Percentiles rank a stretch among this genome's conserved stretches.
phyloP scores from a whole-genome alignment of 92 coral and sea anemone species.

The Epizoanthus rinbou region DNA sequence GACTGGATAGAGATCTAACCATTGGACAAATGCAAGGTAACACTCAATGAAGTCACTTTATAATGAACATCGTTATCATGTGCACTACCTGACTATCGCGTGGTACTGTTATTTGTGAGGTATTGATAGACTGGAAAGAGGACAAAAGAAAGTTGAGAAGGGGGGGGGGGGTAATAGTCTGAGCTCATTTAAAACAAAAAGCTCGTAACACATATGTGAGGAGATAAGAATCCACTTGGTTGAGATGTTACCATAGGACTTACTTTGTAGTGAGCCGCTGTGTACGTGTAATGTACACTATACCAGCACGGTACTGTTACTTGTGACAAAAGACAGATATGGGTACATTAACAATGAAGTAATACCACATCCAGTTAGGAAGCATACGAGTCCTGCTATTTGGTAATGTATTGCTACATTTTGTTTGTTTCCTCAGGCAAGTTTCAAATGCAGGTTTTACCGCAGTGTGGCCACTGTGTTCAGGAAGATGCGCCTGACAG shows the following conservation, averaged over 20 bases:
- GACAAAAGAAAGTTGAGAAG: conserved; percentile 83
- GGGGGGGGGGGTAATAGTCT: conserved; percentile 45
- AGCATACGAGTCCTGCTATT: too few species aligned
- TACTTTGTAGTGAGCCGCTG: background rate
- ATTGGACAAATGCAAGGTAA: conserved; percentile 99
- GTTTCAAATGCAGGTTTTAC: conserved; percentile 87
- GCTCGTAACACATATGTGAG: too few species aligned
- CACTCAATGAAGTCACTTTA: background rate
- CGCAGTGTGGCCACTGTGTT: conserved; percentile 94
- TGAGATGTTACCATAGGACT: too few species aligned
- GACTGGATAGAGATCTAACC: conserved; percentile 92
- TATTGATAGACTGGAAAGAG: conserved; percentile 89
- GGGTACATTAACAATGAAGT: too few species aligned
- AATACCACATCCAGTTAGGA: too few species aligned
- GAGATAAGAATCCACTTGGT: too few species aligned
- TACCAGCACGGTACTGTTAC: background rate
- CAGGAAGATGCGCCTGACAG: conserved; percentile 98
- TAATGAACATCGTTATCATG: background rate
- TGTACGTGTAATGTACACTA: too few species aligned
- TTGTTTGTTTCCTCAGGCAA: conserved; percentile 62
- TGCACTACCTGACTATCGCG: background rate
- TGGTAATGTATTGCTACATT: background rate
- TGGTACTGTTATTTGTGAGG: background rate
- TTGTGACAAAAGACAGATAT: too few species aligned
- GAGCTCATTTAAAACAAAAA: background rate